phyloP scores from a whole-genome alignment of 1,140 invertebrate genomes.

The Melanaphis sacchari region DNA sequence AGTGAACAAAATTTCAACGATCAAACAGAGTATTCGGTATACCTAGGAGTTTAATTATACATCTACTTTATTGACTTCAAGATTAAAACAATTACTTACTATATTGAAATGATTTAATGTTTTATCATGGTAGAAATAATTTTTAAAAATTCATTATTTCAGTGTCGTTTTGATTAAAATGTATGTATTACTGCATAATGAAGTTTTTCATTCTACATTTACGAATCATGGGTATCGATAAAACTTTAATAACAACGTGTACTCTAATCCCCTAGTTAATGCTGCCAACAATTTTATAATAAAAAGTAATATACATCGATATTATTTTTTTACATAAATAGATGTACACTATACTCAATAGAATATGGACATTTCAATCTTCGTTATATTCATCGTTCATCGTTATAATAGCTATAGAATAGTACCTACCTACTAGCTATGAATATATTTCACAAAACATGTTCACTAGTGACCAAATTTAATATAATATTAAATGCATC shows the following conservation, averaged over 20 bases:
- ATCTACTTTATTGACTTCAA: not conserved
- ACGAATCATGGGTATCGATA: not conserved
- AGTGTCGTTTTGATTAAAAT: not conserved
- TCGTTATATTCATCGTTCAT: not conserved
- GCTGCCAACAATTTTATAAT: not conserved
- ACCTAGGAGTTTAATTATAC: not conserved
- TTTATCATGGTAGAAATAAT: not conserved
- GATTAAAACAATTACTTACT: not conserved
- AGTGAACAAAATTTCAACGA: not conserved
- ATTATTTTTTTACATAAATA: not conserved
- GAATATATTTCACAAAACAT: no score
- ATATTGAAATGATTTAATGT: not conserved
- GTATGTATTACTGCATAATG: not conserved
- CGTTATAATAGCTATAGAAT: no score
- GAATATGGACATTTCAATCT: not conserved
- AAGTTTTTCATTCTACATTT: not conserved
- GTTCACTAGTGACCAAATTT: no score
- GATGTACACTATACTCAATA: not conserved
- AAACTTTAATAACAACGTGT: not conserved
- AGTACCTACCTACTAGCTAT: no score
- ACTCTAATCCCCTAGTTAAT: not conserved
- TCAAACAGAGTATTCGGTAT: not conserved
- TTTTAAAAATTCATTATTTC: not conserved
- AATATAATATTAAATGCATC: no score
- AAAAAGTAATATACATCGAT: not conserved